Evolutionary conservation across 2,888 invertebrate genomes (phyloP).

Genomic region (Pachymerium ferrugineum): DNA sequence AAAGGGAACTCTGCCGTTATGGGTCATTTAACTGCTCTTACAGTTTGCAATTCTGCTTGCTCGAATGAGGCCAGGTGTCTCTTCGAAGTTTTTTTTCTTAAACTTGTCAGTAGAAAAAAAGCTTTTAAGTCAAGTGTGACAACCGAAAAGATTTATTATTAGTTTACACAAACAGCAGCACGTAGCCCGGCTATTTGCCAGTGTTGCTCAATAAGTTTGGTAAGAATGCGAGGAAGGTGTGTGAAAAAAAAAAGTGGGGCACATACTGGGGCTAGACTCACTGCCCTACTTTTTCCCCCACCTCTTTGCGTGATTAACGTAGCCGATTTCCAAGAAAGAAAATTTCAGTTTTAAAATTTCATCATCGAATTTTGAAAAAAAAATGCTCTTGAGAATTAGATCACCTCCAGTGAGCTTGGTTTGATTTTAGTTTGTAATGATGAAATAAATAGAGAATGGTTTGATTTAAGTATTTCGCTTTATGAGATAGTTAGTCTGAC

Average conservation of each 20-base stretch:
- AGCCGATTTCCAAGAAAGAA: neutral
- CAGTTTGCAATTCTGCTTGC: neutral
- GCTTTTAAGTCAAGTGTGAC: neutral
- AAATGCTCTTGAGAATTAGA: too few species aligned
- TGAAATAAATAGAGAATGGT: too few species aligned
- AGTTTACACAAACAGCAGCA: too few species aligned
- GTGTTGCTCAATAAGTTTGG: constrained; percentile 1
- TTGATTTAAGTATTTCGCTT: too few species aligned
- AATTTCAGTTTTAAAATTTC: too few species aligned
- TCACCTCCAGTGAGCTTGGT: too few species aligned
- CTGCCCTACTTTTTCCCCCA: constrained; percentile 1
- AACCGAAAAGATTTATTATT: too few species aligned
- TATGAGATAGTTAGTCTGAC: too few species aligned
- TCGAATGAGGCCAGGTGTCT: constrained; percentile 17
- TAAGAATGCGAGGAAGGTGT: neutral
- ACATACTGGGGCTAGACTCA: neutral
- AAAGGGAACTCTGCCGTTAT: constrained; percentile 11
- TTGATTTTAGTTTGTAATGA: too few species aligned
- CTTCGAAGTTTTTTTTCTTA: neutral
- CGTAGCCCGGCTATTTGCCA: neutral
- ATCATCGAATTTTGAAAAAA: too few species aligned
- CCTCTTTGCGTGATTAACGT: neutral
- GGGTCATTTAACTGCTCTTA: constrained; percentile 18
- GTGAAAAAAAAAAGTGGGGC: neutral
- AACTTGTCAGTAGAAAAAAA: neutral